Evolutionary conservation across 2,888 invertebrate genomes (phyloP).

Genomic region (Diogma glabrata): DNA sequence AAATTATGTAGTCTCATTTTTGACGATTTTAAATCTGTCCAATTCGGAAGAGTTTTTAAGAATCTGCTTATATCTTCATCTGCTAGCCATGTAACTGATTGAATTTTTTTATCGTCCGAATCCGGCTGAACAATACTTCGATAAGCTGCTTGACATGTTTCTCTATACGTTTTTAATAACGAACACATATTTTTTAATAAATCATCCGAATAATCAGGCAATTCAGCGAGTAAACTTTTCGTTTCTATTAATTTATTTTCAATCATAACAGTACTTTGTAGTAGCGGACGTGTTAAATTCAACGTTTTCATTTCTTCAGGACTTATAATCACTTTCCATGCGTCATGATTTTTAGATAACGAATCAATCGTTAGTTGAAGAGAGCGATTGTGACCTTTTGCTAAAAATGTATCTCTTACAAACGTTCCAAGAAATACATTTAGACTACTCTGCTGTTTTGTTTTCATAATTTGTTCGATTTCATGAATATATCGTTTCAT

Average conservation of each 20-base stretch:
- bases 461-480: conserved; percentile 56
- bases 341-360: conserved; percentile 61
- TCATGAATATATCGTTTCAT: conserved; percentile 74
- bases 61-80: conserved; percentile 92
- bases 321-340: conserved; percentile 65
- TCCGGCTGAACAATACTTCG: conserved; percentile 65
- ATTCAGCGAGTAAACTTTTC: conserved; percentile 51
- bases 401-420: conserved; percentile 75
- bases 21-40: conserved; percentile 50
- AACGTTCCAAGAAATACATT: conserved; percentile 78
- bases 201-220: conserved; percentile 64
- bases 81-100: conserved; percentile 80
- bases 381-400: conserved; percentile 52
- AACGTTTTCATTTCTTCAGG: conserved; percentile 54
- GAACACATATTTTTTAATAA: conserved; percentile 61
- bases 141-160: conserved; percentile 63
- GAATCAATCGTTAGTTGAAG: conserved; percentile 46
- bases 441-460: conserved; percentile 54
- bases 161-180: conserved; percentile 57
- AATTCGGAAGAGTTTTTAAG: conserved; percentile 74
- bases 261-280: conserved; percentile 60
- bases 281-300: conserved; percentile 49
- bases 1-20: conserved; percentile 21
- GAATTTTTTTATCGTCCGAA: conserved; percentile 63
- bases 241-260: conserved; percentile 50